Conservation (phyloP, 1,140 invertebrate genomes). For the Diabrotica virgifera region DNA sequence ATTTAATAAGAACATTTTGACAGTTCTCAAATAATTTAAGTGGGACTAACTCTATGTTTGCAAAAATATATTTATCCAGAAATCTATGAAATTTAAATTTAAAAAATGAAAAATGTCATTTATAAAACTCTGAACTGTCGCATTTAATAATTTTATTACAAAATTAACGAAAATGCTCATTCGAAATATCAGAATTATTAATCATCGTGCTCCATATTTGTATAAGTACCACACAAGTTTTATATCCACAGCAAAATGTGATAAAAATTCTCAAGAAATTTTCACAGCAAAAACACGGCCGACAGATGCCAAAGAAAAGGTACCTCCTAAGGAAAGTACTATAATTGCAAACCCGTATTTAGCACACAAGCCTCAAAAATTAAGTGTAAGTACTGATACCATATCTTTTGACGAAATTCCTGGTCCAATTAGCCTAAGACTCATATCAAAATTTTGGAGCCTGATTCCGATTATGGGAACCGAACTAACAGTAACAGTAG, state of each 20-base stretch:
- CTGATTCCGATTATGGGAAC: constrained; percentile 60
- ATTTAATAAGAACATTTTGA: too few species aligned
- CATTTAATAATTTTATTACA: too few species aligned
- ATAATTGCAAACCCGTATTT: background rate
- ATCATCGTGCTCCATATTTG: too few species aligned
- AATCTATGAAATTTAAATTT: too few species aligned
- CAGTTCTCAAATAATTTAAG: too few species aligned
- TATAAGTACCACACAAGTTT: background rate
- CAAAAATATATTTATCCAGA: too few species aligned
- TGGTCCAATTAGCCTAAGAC: constrained; percentile 56
- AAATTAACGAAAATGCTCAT: too few species aligned
- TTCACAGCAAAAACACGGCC: background rate
- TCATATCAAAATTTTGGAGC: constrained; percentile 57
- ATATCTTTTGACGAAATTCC: constrained; percentile 58
- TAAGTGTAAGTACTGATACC: background rate
- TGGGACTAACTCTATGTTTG: too few species aligned
- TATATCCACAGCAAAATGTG: background rate
- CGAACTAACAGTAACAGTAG: constrained; percentile 57
- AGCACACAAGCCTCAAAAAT: background rate
- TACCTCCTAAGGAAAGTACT: background rate
- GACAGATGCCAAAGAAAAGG: background rate
- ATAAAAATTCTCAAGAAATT: background rate
- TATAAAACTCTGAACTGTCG: too few species aligned
- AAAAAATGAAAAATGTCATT: too few species aligned
- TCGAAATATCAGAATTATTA: too few species aligned